phyloP scores from a whole-genome alignment of 2,113 vertebrate genomes.

The Opisthocomus hoazin region DNA sequence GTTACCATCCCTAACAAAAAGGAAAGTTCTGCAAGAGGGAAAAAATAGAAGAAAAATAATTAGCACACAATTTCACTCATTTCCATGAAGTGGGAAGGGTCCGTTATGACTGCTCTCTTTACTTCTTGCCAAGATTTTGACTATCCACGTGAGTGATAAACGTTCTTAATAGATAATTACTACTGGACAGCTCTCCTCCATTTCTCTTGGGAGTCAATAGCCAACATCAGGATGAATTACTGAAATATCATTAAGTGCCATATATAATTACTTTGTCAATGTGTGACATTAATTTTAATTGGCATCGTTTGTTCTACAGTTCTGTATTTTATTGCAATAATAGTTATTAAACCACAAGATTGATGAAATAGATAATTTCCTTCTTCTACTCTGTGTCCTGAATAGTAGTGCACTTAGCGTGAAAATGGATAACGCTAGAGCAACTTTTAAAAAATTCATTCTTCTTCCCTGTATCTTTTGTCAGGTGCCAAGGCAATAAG shows the following conservation, averaged over 20 bases:
- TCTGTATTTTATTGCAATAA: neutral
- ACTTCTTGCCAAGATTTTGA: neutral
- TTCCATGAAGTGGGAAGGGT: neutral
- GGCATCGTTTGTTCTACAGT: neutral
- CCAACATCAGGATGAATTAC: neutral
- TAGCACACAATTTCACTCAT: neutral
- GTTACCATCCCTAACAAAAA: constrained; percentile 93
- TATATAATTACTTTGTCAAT: neutral
- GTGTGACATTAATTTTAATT: neutral
- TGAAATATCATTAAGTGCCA: neutral
- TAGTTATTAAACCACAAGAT: neutral
- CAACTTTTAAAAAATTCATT: neutral
- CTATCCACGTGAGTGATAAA: neutral
- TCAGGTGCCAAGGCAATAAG: neutral
- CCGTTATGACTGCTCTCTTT: neutral
- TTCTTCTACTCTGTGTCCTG: neutral
- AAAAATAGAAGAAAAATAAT: neutral
- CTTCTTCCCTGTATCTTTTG: neutral
- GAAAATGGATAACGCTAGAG: neutral
- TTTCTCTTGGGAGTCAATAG: neutral
- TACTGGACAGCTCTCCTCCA: neutral
- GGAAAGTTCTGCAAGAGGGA: constrained; percentile 82
- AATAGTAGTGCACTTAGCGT: neutral
- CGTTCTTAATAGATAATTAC: neutral
- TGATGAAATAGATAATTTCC: neutral